Base-by-base conservation (phyloP, 2,113 vertebrate genomes). In the Lophius piscatorius region DNA sequence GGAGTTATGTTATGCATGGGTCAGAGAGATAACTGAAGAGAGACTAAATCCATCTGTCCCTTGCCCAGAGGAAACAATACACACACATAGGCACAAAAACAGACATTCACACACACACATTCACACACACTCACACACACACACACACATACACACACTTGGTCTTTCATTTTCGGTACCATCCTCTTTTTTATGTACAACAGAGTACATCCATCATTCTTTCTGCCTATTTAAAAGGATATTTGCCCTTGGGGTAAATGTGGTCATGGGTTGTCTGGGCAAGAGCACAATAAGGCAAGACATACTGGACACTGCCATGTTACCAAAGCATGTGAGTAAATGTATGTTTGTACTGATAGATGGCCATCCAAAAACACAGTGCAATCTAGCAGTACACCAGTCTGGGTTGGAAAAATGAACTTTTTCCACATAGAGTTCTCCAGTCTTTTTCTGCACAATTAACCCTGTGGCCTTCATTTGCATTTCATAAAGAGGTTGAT, bases 401-500 rank as follows among this genome's bases (percentile, higher is more conserved):
- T 89, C 82, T 78, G 83, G 10, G 86, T 86, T 69, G 71, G 63
- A 86, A 77, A 89, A 81, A 88, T 87, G 72, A 61, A 82, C 63
- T 80, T 89, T 80, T 79, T 80, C 50, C 31, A 69, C 59, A 76
- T 75, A 84, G 59, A 76, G 68, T 68, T 83, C 79, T 88, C 73
- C 74, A 74, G 57, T 71, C 80, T 84, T 76, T 90, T 82, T 87
- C 78, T 68, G 66, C 91, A 92, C 87, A 93, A 90, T 94, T 90
- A 92, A 92, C 93, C 92, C 88, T 56, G 65, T 80, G 80, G 91
- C 91, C 91, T 83, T 94, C 72, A 91, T 94, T 94, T 91, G 90
- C 93, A 94, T 94, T 91, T 93, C 80, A 89, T 68, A 89, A 88
- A 73, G 81, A 87, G 85, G 80, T 85, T 63, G 76, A 64, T 64